phyloP scores from a whole-genome alignment of 2,113 vertebrate genomes.

The Anser brachyrhynchus region DNA sequence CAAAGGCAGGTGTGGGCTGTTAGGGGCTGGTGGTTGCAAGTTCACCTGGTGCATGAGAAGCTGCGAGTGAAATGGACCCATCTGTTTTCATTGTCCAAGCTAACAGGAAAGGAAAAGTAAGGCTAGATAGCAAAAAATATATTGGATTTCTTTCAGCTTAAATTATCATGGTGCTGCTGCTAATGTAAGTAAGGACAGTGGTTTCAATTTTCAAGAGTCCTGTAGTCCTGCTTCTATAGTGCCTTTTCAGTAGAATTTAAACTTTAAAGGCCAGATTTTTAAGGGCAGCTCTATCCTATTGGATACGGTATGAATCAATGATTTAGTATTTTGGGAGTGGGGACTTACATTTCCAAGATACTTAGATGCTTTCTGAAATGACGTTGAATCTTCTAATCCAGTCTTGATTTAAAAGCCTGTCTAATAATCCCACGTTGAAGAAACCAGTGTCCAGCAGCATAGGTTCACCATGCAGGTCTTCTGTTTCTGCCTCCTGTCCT shows the following conservation, averaged over 20 bases:
- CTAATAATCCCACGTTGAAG: background rate
- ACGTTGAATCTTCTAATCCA: background rate
- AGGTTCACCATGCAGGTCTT: background rate
- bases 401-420: background rate
- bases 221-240: background rate
- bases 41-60: background rate
- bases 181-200: background rate
- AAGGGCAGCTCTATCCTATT: background rate
- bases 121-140: background rate
- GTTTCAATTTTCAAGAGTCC: background rate
- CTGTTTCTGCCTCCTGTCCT: background rate
- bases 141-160: conserved; percentile 38
- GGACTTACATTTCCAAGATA: background rate
- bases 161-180: background rate
- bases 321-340: background rate
- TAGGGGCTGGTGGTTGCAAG: background rate
- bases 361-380: background rate
- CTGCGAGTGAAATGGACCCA: background rate
- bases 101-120: conserved; percentile 11
- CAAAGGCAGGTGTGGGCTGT: background rate
- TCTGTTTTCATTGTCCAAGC: background rate
- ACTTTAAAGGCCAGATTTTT: background rate
- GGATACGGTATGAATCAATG: background rate
- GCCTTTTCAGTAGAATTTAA: background rate
- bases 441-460: accelerated